Evolutionary conservation across 2,888 invertebrate species (phyloP).

Genomic region (Himalopsyche anomala): DNA sequence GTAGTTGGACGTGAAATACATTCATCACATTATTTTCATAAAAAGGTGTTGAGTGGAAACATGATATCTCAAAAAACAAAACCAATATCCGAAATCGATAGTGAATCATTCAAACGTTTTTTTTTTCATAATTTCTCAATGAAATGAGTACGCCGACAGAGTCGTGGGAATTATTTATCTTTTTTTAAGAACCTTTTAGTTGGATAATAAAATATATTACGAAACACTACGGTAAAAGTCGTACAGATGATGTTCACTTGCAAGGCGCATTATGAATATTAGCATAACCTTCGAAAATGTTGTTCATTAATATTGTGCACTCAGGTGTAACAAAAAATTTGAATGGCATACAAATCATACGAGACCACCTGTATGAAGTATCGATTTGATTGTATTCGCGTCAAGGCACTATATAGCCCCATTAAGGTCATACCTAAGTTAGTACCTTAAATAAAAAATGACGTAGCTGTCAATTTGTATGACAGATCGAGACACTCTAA

Average conservation of each 20-base stretch:
- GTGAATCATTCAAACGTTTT: background rate
- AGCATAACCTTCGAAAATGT: conserved; percentile 26
- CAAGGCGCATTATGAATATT: conserved; percentile 11
- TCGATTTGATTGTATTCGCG: conserved; percentile 24
- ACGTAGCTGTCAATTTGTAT: background rate
- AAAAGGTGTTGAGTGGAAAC: conserved; percentile 2
- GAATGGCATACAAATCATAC: conserved; percentile 23
- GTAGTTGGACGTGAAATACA: background rate
- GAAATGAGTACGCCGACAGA: conserved; percentile 6
- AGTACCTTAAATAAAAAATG: background rate
- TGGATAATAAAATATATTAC: conserved; percentile 14
- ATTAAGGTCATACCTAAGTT: background rate
- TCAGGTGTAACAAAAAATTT: conserved; percentile 40
- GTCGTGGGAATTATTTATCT: conserved; percentile 19
- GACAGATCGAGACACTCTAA: background rate
- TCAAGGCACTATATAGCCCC: background rate
- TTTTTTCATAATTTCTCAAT: conserved; percentile 9
- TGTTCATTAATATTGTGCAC: conserved; percentile 35
- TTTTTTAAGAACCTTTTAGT: conserved; percentile 20
- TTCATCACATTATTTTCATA: background rate
- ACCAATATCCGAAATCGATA: background rate
- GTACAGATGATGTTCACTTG: conserved; percentile 27
- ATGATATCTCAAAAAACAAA: background rate
- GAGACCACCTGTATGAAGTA: conserved; percentile 38
- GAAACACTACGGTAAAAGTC: conserved; percentile 19